These are phyloP conservation scores for Apogon hyalosoma DNA, from an alignment of 2,797 vertebrate species.

Conservation along the genomic window DNA sequence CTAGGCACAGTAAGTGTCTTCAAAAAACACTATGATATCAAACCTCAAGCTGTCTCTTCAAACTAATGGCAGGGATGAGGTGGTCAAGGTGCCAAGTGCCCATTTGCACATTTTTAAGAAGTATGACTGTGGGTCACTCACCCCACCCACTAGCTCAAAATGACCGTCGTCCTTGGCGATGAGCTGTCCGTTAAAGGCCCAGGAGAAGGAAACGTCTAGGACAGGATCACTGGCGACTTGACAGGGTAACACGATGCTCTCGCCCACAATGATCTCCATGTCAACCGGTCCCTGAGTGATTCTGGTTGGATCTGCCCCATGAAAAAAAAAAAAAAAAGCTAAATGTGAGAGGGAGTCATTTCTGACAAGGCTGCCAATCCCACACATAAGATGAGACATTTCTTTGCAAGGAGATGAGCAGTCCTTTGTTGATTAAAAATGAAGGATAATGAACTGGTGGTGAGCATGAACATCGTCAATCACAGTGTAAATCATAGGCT, in stretches of 20 bases:
- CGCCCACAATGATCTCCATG: constrained; percentile 95
- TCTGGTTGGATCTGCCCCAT: constrained; percentile 89
- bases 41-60: constrained; percentile 59
- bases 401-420: constrained; percentile 34
- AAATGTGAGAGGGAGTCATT: constrained; percentile 16
- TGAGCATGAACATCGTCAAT: constrained; percentile 14
- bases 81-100: constrained; percentile 65
- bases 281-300: constrained; percentile 91
- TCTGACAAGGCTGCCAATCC: constrained; percentile 17
- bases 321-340: background rate
- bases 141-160: constrained; percentile 94
- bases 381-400: constrained; percentile 27
- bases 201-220: constrained; percentile 92
- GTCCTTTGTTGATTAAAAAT: constrained; percentile 39
- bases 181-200: constrained; percentile 94
- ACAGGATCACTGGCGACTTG: constrained; percentile 92
- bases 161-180: constrained; percentile 89
- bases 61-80: constrained; percentile 57
- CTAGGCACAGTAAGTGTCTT: constrained; percentile 35
- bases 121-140: constrained; percentile 80
- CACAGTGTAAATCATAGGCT: constrained; percentile 50
- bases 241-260: constrained; percentile 94
- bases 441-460: background rate
- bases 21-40: constrained; percentile 50
- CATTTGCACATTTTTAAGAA: constrained; percentile 60